phyloP scores from a whole-genome alignment of 2,797 vertebrate genomes.

The Pempheris klunzingeri region DNA sequence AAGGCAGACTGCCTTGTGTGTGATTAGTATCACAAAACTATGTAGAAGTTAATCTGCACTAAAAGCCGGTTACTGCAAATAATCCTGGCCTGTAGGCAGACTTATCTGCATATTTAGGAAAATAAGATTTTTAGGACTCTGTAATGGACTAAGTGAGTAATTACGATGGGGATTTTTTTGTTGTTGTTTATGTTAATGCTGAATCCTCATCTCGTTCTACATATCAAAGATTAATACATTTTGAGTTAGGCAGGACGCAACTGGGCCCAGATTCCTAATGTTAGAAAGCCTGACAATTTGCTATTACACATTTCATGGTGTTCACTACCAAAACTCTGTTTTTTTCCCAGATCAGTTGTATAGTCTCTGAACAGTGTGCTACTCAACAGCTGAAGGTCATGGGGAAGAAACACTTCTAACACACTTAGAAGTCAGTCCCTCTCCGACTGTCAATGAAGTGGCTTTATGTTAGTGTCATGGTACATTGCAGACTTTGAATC shows the following conservation, averaged over 20 bases:
- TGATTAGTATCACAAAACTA: neutral
- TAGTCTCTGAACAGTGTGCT: neutral
- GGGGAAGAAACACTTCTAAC: neutral
- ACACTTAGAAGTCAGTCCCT: neutral
- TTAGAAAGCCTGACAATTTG: neutral
- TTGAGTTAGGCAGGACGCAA: conserved; percentile 8
- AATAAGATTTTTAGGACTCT: neutral
- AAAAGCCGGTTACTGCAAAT: conserved; percentile 13
- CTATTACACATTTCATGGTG: neutral
- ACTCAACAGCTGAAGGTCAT: conserved; percentile 2
- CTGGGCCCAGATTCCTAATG: neutral
- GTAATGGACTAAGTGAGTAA: conserved; percentile 20
- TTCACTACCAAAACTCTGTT: neutral
- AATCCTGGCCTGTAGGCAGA: conserved; percentile 15
- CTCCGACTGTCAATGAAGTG: neutral
- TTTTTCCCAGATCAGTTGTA: neutral
- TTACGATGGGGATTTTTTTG: neutral
- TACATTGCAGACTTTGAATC: neutral
- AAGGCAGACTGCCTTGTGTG: neutral
- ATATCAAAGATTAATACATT: conserved; percentile 11
- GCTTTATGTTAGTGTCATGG: neutral
- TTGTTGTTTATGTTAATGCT: neutral
- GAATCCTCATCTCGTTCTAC: neutral
- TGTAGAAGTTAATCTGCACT: neutral
- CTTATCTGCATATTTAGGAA: conserved; percentile 25